Evolutionary conservation across 2,113 vertebrate genomes (phyloP), one percentile per base, ranked within the genome.

Genomic region (Hyaena hyaena): DNA sequence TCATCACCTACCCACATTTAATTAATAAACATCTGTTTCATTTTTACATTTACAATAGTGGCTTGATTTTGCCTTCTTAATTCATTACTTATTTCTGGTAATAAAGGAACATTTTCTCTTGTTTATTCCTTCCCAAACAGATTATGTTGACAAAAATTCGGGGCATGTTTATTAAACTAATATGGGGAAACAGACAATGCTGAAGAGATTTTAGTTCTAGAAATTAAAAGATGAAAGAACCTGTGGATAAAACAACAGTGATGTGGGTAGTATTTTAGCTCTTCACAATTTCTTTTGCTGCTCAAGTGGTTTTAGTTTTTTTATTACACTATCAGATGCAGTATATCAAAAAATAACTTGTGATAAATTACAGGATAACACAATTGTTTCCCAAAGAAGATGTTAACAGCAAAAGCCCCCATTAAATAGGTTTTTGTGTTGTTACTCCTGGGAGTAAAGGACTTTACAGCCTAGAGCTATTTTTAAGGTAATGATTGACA

Each of bases 11-110:
- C 96, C 96, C 97, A 98, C 97, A 95, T 71, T 98, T 97, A 97
- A 98, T 98, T 98, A 98, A 98, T 98, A 98, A 97, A 12, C 98
- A 98, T 98, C 94, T 98, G 95, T 96, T 98, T 98, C 80, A 65
- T 97, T 98, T 93, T 90, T 97, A 69, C 98, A 73, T 97, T 98
- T 98, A 98, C 65, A 87, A 92, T 86, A 80, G 63, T 94, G 96
- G 71, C 77, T 98, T 98, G 90, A 98, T 95, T 96, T 26, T 45
- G 3, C 93, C 81, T 86, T 31, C 82, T 93, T 97, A 11, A 58
- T 93, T 96, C 95, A 69, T 97, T 92, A 26, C 69, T 89, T 91
- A 76, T 96, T 95, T 85, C 39, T 93, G 21, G 7, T 80, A 88
- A 53, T 55, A 90, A 80, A 83, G 10, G n/a, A 77, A 66, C 28